Base-by-base conservation (phyloP, 2,113 vertebrate genomes). In the Caranx melampygus region DNA sequence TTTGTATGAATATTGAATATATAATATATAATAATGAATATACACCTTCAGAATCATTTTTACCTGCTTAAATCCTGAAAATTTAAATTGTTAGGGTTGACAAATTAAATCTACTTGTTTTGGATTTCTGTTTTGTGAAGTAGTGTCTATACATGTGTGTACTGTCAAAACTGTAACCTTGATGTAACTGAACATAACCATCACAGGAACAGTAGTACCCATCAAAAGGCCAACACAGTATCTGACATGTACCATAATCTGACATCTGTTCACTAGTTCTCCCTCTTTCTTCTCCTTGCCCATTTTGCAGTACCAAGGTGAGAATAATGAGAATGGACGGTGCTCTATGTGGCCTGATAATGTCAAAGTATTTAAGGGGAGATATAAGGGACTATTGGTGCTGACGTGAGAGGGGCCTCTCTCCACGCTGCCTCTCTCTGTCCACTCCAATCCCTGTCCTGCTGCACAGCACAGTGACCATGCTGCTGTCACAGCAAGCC, bases 321-420 rank as follows among this genome's bases (percentile, higher is more conserved):
- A 97, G 94, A 92, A 93, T 97, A 96, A 97, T 97, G 94, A 87
- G 87, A 90, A 83, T 82, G 90, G 97, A 98, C 97, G 93, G 93
- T 75, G 79, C 93, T 92, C 94, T 93, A 95, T 96, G 96, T 93
- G 91, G 95, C 95, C 82, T 92, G 94, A 97, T 97, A 96, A 96
- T 92, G 20, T 97, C 97, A 97, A 91, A 91, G 93, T 92, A 84
- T 86, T 93, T 91, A 93, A 92, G 44, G 60, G 73, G 82, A 60
- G 83, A 71, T 85, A 14, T 7, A 81, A 87, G 82, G 81, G 90
- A 62, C 91, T 91, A 90, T 95, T 55, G 6, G 81, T 88, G 91
- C 93, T 93, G 94, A 89, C 91, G 86, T 84, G 88, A 84, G 90
- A 86, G 86, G 92, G 85, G 86, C 73, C 85, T 82, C 80, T 85